Percentiles rank a stretch among this genome's conserved stretches.
phyloP scores from a whole-genome alignment of 2,888 invertebrate genomes.

The Lycocerus yunnanus region DNA sequence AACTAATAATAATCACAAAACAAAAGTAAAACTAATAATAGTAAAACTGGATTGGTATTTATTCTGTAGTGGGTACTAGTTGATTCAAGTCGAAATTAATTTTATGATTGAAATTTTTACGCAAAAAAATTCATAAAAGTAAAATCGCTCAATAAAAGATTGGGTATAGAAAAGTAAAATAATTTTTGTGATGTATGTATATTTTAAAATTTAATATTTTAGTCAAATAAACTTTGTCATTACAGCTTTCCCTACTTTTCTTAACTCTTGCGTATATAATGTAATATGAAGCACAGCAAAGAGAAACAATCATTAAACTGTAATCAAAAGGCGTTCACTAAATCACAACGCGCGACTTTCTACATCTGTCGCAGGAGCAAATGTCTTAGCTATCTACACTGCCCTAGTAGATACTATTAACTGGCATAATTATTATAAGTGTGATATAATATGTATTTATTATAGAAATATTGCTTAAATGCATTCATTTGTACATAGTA shows the following conservation, averaged over 20 bases:
- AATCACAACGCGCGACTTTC: constrained; percentile 51
- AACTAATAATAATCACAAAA: no score
- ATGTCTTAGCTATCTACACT: background rate
- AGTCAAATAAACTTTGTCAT: constrained; percentile 50
- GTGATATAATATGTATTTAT: background rate
- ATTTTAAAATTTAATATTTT: constrained; percentile 50
- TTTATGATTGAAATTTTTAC: no score
- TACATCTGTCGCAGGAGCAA: constrained; percentile 50
- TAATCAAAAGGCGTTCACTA: constrained; percentile 54
- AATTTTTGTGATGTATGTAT: background rate
- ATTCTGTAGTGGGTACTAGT: no score
- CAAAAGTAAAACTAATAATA: no score
- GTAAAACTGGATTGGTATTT: no score
- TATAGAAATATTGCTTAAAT: background rate
- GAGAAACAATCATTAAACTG: constrained; percentile 57
- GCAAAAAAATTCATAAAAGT: no score
- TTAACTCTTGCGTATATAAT: constrained; percentile 50
- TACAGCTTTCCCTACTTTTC: constrained; percentile 52
- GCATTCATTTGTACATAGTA: no score
- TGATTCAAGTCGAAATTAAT: no score
- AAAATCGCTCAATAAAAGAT: background rate
- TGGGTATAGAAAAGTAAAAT: background rate
- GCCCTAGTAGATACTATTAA: background rate
- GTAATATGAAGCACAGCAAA: constrained; percentile 47
- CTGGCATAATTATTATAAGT: background rate